Evolutionary conservation across 2,888 invertebrate genomes (phyloP), one percentile per base, ranked within the genome.

Genomic region (Gortyna flavago): DNA sequence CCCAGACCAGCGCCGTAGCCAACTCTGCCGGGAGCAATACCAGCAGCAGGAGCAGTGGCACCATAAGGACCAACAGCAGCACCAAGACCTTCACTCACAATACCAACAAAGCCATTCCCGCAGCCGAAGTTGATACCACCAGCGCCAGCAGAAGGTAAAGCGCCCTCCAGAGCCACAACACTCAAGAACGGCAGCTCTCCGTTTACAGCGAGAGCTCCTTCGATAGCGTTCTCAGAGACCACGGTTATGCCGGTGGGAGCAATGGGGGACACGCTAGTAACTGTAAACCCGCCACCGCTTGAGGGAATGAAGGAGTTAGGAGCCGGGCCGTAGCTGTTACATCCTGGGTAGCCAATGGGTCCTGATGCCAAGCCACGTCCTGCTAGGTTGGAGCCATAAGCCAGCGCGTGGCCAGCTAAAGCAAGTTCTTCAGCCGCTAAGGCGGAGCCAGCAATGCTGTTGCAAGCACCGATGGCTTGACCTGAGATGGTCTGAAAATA

Each of bases 181-280:
- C 92, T 89, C 70, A 93, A 70, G 86, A 92, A 90, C 32, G 93
- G 93, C 80, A 93, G 80, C 65, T 91, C 84, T 9, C 93, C 93
- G 44, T 82, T 84, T 4, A 91, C 89, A 38, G 79, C 68, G 8
- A 93, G 64, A 48, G 87, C 68, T 0, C 93, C 93, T 70, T 90
- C 89, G 25, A 92, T 91, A 7, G 84, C 89, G 74, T 93, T 93
- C 75, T 94, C 93, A 9, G 94, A 94, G 16, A 89, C 62, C 6
- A 93, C 90, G 13, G 90, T 87, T 4, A 94, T 84, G 11, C 92
- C 91, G 1, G 88, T 89, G 0, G 93, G 93, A 0, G 89, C 79
- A 44, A 90, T 88, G 4, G 91, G 88, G 2, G 90, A 92, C 13
- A 83, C 67, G 74, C 92, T 92, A 71, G 90, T 88, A 6, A 91